phyloP scores from a whole-genome alignment of 2,113 vertebrate species.

The Podocnemis expansa region DNA sequence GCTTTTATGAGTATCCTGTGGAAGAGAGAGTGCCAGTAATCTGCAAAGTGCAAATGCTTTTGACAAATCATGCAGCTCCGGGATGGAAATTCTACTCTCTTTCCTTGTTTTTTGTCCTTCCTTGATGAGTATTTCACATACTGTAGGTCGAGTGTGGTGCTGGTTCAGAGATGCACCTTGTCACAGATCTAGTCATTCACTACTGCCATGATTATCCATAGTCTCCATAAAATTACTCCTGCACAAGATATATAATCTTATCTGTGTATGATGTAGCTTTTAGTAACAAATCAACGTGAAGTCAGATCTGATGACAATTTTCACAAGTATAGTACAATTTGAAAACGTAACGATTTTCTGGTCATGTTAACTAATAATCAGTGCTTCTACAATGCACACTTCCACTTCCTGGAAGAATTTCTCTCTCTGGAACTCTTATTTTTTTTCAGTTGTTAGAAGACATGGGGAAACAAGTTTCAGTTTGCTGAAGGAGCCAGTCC shows the following conservation, averaged over 20 bases:
- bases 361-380: conserved; percentile 56
- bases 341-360: conserved; percentile 67
- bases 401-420: neutral
- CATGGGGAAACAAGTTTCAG: conserved; percentile 31
- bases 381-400: neutral
- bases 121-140: rapidly evolving
- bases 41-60: neutral
- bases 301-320: conserved; percentile 61
- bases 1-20: neutral
- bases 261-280: conserved; percentile 8
- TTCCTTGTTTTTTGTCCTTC: neutral
- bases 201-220: conserved; percentile 63
- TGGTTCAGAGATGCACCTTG: conserved; percentile 28
- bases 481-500: neutral
- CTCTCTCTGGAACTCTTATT: conserved; percentile 37
- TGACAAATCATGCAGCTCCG: neutral
- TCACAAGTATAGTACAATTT: conserved; percentile 45
- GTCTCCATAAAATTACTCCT: conserved; percentile 48
- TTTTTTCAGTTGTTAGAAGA: conserved; percentile 12
- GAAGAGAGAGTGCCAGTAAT: neutral
- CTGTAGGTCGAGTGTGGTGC: neutral
- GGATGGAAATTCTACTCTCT: neutral
- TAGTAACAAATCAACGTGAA: conserved; percentile 36
- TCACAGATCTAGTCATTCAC: conserved; percentile 43
- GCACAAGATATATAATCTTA: conserved; percentile 49